Conservation (phyloP, 2,888 invertebrate genomes). For the Sisyra nigra region DNA sequence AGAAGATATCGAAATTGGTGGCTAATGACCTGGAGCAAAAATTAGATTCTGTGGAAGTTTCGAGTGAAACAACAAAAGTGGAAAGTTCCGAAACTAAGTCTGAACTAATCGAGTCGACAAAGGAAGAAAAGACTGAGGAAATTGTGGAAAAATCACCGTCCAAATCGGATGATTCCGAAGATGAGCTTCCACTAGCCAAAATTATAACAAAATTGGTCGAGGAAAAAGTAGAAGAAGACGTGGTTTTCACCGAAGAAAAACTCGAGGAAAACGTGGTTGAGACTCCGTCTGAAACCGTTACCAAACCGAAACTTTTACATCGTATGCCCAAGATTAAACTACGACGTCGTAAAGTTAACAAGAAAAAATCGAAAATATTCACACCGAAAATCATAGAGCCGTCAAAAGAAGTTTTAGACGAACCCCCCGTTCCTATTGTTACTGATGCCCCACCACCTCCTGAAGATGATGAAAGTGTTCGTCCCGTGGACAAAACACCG, state of each 20-base stretch:
- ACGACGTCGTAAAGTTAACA: neutral
- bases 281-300: neutral
- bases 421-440: too few species aligned
- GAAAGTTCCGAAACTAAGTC: too few species aligned
- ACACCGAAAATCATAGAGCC: neutral
- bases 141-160: too few species aligned
- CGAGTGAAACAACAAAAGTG: too few species aligned
- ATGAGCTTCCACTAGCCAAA: slow-evolving; percentile 16
- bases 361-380: neutral
- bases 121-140: neutral
- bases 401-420: too few species aligned
- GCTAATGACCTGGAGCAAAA: too few species aligned
- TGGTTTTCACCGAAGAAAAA: neutral
- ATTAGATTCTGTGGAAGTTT: too few species aligned
- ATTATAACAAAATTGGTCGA: neutral
- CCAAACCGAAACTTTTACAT: neutral
- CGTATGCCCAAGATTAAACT: neutral
- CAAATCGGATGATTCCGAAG: slow-evolving; percentile 16
- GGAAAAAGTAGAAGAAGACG: neutral
- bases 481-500: too few species aligned
- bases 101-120: neutral
- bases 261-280: neutral
- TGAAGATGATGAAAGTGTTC: too few species aligned
- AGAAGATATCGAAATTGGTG: too few species aligned
- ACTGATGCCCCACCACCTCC: too few species aligned